These are phyloP conservation scores for Uropetala carovei DNA, from an alignment of 2,888 invertebrate species.

Conservation along the genomic window DNA sequence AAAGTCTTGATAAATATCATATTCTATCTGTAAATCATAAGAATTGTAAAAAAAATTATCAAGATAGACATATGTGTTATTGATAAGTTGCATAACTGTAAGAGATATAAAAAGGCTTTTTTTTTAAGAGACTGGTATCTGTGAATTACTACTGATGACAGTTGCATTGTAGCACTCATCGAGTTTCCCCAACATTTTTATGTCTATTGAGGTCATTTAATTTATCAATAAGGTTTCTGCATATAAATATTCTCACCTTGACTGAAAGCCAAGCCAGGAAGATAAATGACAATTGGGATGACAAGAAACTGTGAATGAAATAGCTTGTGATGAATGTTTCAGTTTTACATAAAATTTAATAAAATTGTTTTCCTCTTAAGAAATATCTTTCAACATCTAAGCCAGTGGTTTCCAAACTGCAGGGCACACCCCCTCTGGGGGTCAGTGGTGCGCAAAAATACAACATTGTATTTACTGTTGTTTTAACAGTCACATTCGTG, in stretches of 20 bases:
- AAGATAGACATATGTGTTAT: background rate
- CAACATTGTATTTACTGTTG: background rate
- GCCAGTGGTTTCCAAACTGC: background rate
- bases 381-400: too few species aligned
- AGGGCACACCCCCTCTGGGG: too few species aligned
- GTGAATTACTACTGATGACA: too few species aligned
- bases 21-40: background rate
- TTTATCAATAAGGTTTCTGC: background rate
- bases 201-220: background rate
- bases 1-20: background rate
- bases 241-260: constrained; percentile 79
- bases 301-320: constrained; percentile 78
- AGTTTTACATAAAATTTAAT: background rate
- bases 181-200: background rate
- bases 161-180: too few species aligned
- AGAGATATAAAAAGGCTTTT: too few species aligned
- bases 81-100: too few species aligned
- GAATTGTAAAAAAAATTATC: background rate
- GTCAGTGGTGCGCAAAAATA: too few species aligned
- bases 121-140: too few species aligned
- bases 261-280: constrained; percentile 90
- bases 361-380: background rate
- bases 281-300: constrained; percentile 91
- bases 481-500: too few species aligned
- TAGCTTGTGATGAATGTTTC: background rate